These are phyloP conservation scores for Brienomyrus longianalis DNA, from an alignment of 2,113 vertebrate species.

Conservation along the genomic window DNA sequence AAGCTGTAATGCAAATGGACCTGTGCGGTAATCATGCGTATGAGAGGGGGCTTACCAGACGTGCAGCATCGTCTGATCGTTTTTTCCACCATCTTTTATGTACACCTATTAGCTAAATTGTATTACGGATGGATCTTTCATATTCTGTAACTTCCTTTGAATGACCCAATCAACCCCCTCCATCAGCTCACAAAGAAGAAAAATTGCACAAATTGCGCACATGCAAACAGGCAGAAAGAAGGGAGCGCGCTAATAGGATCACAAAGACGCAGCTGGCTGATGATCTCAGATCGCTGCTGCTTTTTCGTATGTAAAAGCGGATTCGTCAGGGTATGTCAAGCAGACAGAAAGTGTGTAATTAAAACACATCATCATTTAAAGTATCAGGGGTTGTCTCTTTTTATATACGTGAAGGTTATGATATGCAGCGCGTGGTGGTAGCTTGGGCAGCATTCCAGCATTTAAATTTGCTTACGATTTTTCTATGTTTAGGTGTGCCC, in stretches of 20 bases:
- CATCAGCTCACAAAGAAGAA: background rate
- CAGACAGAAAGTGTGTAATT: background rate
- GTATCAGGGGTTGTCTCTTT: background rate
- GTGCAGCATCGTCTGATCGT: background rate
- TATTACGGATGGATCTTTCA: background rate
- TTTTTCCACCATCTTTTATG: background rate
- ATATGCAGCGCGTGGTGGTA: background rate
- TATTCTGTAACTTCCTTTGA: background rate
- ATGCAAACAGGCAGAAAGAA: background rate
- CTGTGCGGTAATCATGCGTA: background rate
- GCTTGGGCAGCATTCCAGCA: background rate
- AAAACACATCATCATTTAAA: background rate
- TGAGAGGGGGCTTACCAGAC: background rate
- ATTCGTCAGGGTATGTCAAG: background rate
- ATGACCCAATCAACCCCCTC: background rate
- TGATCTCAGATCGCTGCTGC: background rate
- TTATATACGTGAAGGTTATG: background rate
- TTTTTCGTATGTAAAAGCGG: background rate
- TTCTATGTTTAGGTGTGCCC: background rate
- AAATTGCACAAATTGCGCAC: background rate
- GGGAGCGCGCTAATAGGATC: background rate
- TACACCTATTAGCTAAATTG: background rate
- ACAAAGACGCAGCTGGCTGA: background rate
- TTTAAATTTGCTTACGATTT: background rate
- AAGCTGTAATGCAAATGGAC: background rate